Evolutionary conservation across 2,888 invertebrate species (phyloP).

Genomic region (Morpho achilles): DNA sequence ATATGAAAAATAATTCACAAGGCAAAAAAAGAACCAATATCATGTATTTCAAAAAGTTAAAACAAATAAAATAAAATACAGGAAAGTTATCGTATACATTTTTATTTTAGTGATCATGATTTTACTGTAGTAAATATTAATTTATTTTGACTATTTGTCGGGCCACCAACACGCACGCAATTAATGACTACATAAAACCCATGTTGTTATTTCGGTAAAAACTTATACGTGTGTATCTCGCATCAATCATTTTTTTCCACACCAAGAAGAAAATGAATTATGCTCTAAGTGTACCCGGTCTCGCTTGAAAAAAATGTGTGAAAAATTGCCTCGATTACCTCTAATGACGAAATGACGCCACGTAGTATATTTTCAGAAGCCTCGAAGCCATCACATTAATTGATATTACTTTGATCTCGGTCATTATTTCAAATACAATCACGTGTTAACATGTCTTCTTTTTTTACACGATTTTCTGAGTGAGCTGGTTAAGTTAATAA

Average conservation of each 20-base stretch:
- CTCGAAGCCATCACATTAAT: conserved; percentile 44
- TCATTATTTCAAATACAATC: conserved; percentile 39
- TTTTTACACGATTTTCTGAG: not conserved
- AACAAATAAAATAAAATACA: too few relatives aligned
- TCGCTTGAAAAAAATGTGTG: conserved; percentile 63
- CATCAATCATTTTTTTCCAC: conserved; percentile 69
- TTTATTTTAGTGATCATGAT: not conserved
- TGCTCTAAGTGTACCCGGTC: conserved; percentile 51
- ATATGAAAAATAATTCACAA: too few relatives aligned
- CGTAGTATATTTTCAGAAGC: conserved; percentile 47
- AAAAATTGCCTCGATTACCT: conserved; percentile 65
- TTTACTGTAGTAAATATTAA: conserved; percentile 11
- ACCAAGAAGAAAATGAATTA: conserved; percentile 62
- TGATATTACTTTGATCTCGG: conserved; percentile 43
- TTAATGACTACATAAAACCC: conserved; percentile 48
- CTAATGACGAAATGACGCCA: conserved; percentile 58
- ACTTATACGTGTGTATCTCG: conserved; percentile 40
- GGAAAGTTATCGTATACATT: too few relatives aligned
- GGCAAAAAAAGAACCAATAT: too few relatives aligned
- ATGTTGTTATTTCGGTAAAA: conserved; percentile 54
- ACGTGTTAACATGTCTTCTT: conserved; percentile 24
- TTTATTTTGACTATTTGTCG: conserved; percentile 44
- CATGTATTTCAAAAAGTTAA: too few relatives aligned
- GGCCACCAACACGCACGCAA: conserved; percentile 30
- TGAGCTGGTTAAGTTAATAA: too few relatives aligned